Percentiles rank a stretch among this genome's conserved stretches.
These are phyloP conservation scores for Mustela nigripes DNA, from an alignment of 2,113 vertebrate species.

Conservation along the genomic window DNA sequence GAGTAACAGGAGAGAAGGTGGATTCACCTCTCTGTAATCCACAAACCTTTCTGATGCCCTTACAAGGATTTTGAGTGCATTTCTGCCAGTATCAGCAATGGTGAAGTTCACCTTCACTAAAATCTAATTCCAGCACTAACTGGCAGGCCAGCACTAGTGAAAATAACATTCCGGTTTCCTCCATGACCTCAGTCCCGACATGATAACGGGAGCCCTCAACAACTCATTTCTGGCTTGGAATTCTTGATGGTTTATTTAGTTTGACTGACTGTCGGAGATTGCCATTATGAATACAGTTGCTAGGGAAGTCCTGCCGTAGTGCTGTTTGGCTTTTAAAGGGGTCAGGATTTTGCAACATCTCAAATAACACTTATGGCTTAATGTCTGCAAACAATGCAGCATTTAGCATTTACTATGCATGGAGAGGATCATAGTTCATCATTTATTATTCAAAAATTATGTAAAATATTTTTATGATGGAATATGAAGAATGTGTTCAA, in stretches of 20 bases:
- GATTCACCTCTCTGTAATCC: conserved; percentile 53
- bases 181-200: conserved; percentile 85
- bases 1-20: conserved; percentile 24
- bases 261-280: conserved; percentile 86
- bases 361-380: conserved; percentile 85
- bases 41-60: conserved; percentile 72
- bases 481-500: conserved; percentile 78
- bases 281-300: conserved; percentile 88
- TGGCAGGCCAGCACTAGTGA: conserved; percentile 84
- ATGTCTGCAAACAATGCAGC: conserved; percentile 86
- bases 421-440: conserved; percentile 76
- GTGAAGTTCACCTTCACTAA: conserved; percentile 81
- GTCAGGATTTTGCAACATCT: conserved; percentile 88
- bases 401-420: conserved; percentile 84
- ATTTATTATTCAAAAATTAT: conserved; percentile 86
- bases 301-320: conserved; percentile 85
- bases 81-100: conserved; percentile 80
- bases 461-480: conserved; percentile 82
- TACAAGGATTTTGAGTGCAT: conserved; percentile 83
- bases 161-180: conserved; percentile 85
- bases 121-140: conserved; percentile 84
- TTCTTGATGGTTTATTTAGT: conserved; percentile 89
- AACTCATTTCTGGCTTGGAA: conserved; percentile 84
- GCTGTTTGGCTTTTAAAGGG: conserved; percentile 86
- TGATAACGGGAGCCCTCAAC: conserved; percentile 87